Evolutionary conservation across 2,797 vertebrate genomes (phyloP), one percentile per base, ranked within the genome.

Genomic region (Squalus acanthias): DNA sequence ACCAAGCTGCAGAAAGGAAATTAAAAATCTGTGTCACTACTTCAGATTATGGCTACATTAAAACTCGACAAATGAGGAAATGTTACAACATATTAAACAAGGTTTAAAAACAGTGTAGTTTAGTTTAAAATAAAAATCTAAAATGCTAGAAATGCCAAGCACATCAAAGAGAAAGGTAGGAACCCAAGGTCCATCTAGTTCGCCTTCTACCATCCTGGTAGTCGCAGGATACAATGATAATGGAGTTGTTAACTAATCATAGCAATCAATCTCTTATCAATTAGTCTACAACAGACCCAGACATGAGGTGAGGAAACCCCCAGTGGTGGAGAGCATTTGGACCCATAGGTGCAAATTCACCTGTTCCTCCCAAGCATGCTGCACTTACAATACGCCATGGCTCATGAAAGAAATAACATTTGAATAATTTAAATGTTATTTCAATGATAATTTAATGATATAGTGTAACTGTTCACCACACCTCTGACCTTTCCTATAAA

Each of bases 1-100:
- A 96, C 98, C 98, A 57, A 98, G 98, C 98, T 98, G 96, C 26
- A 96, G 15, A 69, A 53, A 96, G 22, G 39, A 53, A 13, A 63
- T 76, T 15, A 22, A 85, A 96, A n/a, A 96, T 46, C 1, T 91
- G 17, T 87, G 60, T 63, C 29, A 93, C 20, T 24, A 93, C 24
- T n/a, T 67, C 10, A 69, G 20, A 93, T 2, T 10, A 69, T 24
- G n/a, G n/a, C 7, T 93, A 69, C 22, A 69, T 6, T 63, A 26
- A 46, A 39, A 20, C 3, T 46, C 69, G 69, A 67, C 6, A 24
- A 76, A 8, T 57, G 46, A 39, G 17, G 22, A 96, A 17, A 29
- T 92, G 10, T 91, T 91, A 63, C 2, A 63, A 91, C 50, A 57
- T 57, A 15, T 33, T 33, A 60, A 91, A 33, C 53, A 91, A 69